phyloP scores from a whole-genome alignment of 2,888 invertebrate species.

The Drosophila sordidapex region DNA sequence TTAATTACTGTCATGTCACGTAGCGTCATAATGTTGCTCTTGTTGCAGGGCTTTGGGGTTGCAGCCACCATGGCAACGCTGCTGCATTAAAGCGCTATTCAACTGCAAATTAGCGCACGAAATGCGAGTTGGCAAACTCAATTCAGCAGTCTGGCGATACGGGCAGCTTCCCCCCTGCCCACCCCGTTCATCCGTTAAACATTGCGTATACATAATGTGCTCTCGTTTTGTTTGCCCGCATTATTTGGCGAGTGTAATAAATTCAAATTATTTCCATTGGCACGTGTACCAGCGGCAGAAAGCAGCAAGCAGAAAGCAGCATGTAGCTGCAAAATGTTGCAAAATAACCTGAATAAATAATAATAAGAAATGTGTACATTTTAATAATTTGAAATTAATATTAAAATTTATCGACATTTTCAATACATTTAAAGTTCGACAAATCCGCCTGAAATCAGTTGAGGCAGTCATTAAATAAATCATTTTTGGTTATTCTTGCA shows the following conservation, averaged over 20 bases:
- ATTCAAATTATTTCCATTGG: slow-evolving; percentile 57
- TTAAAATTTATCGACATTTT: background rate
- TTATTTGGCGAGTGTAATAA: slow-evolving; percentile 46
- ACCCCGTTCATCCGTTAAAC: background rate
- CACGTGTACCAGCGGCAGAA: slow-evolving; percentile 27
- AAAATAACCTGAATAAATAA: slow-evolving; percentile 17
- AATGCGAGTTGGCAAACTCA: slow-evolving; percentile 35
- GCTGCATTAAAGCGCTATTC: slow-evolving; percentile 61
- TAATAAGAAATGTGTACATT: background rate
- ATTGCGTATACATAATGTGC: slow-evolving; percentile 56
- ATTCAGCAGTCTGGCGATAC: background rate
- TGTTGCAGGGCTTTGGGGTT: slow-evolving; percentile 4
- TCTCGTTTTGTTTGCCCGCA: slow-evolving; percentile 19
- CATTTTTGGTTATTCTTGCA: background rate
- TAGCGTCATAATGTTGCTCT: slow-evolving; percentile 42
- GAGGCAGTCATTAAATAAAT: background rate
- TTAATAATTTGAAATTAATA: too few relatives aligned
- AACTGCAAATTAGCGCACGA: slow-evolving; percentile 69
- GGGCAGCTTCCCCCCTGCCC: background rate
- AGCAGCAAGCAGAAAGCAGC: slow-evolving; percentile 5
- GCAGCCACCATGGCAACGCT: slow-evolving; percentile 21
- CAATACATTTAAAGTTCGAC: background rate
- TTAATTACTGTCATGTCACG: slow-evolving; percentile 76
- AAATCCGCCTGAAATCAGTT: rapidly evolving
- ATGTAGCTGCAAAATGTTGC: slow-evolving; percentile 16